Percentiles rank a stretch among this genome's conserved stretches.
Conservation (phyloP, 2,797 vertebrate genomes). For the Protonibea diacanthus region DNA sequence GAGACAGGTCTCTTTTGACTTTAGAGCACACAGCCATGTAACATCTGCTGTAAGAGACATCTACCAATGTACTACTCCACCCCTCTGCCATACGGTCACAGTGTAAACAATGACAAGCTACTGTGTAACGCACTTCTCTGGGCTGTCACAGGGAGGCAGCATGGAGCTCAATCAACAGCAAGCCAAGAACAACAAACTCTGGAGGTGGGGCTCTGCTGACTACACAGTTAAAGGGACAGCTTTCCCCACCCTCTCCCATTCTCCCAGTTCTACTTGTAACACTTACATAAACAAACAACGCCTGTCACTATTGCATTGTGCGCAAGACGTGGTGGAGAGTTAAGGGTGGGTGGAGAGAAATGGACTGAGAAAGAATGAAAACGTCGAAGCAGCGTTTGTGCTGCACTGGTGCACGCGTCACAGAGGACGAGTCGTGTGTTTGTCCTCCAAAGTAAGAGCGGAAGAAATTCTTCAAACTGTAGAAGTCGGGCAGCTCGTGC, state of each 20-base stretch:
- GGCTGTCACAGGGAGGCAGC: conserved; percentile 76
- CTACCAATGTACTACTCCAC: conserved; percentile 48
- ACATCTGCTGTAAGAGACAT: conserved; percentile 56
- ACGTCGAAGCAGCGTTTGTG: conserved; percentile 30
- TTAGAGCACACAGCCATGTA: conserved; percentile 7
- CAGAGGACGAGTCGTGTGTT: neutral
- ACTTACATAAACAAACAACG: conserved; percentile 74
- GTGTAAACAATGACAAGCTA: conserved; percentile 60
- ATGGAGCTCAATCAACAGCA: conserved; percentile 60
- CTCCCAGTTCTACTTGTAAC: conserved; percentile 59
- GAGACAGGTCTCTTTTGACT: neutral
- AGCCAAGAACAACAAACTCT: conserved; percentile 79
- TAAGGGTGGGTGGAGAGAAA: conserved; percentile 34
- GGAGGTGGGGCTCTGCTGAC: conserved; percentile 75
- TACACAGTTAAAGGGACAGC: conserved; percentile 78
- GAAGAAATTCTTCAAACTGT: conserved; percentile 8
- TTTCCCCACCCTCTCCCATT: conserved; percentile 55
- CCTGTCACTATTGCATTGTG: conserved; percentile 58
- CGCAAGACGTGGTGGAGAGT: conserved; percentile 27
- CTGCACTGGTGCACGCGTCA: conserved; percentile 11
- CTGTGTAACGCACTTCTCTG: conserved; percentile 47
- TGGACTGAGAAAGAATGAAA: conserved; percentile 25
- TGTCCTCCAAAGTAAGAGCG: conserved; percentile 12
- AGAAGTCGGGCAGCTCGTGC: neutral
- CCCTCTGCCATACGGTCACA: conserved; percentile 46